phyloP scores from a whole-genome alignment of 1,140 invertebrate species.

The Listronotus bonariensis region DNA sequence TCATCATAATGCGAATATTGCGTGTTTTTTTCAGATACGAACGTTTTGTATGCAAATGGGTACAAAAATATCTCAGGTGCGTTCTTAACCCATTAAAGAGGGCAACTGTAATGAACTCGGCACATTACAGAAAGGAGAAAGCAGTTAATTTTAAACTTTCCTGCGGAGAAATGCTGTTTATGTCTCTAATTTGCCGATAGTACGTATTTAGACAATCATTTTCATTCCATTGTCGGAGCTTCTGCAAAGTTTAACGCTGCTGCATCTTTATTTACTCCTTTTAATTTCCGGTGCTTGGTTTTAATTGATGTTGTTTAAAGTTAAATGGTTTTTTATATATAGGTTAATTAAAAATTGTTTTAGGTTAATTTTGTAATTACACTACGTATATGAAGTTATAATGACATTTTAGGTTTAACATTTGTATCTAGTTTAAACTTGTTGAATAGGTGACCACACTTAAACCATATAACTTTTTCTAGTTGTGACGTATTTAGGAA shows the following conservation, averaged over 20 bases:
- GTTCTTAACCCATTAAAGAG: conserved; percentile 20
- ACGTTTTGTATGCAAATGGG: too few species aligned
- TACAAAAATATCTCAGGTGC: too few species aligned
- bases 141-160: conserved; percentile 34
- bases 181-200: conserved; percentile 33
- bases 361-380: too few species aligned
- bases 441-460: too few species aligned
- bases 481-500: too few species aligned
- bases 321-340: neutral
- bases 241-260: conserved; percentile 12
- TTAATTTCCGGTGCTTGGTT: conserved; percentile 23
- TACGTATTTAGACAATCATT: conserved; percentile 36
- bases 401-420: too few species aligned
- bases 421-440: too few species aligned
- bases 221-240: conserved; percentile 27
- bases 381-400: too few species aligned
- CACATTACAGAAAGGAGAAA: conserved; percentile 25
- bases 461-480: too few species aligned
- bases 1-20: too few species aligned
- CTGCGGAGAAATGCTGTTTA: conserved; percentile 34
- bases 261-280: conserved; percentile 27
- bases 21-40: too few species aligned
- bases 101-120: conserved; percentile 28
- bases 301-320: conserved; percentile 20
- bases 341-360: too few species aligned